Evolutionary conservation across 2,888 invertebrate genomes (phyloP).

Genomic region (Drosophila siamana): DNA sequence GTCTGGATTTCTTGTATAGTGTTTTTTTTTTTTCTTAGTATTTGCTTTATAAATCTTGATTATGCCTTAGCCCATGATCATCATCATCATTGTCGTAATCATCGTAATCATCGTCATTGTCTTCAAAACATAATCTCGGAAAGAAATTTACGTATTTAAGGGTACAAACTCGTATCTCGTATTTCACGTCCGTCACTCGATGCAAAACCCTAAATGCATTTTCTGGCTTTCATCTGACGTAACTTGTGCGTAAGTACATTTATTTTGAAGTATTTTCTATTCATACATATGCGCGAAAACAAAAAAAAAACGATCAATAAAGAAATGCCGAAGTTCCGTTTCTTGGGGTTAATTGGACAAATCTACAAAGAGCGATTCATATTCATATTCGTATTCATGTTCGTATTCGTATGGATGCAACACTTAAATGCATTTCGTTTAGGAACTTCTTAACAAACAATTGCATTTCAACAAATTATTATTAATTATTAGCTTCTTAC

Average conservation of each 20-base stretch:
- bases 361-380: slow-evolving; percentile 43
- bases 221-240: slow-evolving; percentile 29
- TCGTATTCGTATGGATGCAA: slow-evolving; percentile 30
- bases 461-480: slow-evolving; percentile 51
- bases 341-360: slow-evolving; percentile 31
- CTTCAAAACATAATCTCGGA: slow-evolving; percentile 21
- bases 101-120: slow-evolving; percentile 5
- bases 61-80: slow-evolving; percentile 39
- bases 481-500: slow-evolving; percentile 41
- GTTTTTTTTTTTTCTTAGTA: slow-evolving; percentile 35
- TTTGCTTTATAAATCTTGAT: slow-evolving; percentile 54
- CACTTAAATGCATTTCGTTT: slow-evolving; percentile 65
- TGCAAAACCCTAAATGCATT: slow-evolving; percentile 46
- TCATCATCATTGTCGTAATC: slow-evolving; percentile 5
- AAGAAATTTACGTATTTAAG: slow-evolving; percentile 57
- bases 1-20: slow-evolving; percentile 46
- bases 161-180: slow-evolving; percentile 44
- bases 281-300: slow-evolving; percentile 3
- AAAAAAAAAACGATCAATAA: slow-evolving; percentile 41
- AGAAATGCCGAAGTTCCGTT: slow-evolving; percentile 63
- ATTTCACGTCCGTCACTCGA: slow-evolving; percentile 30
- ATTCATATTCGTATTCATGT: slow-evolving; percentile 13
- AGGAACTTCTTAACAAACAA: slow-evolving; percentile 74
- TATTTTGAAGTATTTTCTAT: slow-evolving; percentile 12
- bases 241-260: slow-evolving; percentile 49